Base-by-base conservation (phyloP, 64 coral and sea anemone genomes). In the Stichodactyla helianthus region DNA sequence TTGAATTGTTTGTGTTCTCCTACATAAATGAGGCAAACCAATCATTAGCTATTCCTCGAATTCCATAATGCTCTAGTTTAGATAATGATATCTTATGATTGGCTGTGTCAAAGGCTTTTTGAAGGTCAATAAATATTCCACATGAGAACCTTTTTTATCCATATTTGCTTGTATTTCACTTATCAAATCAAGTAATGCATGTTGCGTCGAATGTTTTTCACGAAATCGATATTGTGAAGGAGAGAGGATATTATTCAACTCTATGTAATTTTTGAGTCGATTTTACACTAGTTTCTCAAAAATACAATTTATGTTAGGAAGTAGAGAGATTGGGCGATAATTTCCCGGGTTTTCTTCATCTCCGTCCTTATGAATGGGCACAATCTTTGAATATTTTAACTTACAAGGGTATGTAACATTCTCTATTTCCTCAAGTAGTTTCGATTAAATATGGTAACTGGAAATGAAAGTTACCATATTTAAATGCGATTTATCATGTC, bases 51-150 rank as follows among this genome's bases (percentile, higher is more conserved):
- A 71, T 20, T 12, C 85, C 85, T 54, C 85, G 17, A 51, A 86
- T 53, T 52, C 63, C 85, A 31, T 86, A 86, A 17, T 53, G 20
- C 23, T 71, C 35, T 18, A 86, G 28, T 86, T 86, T 74, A 2
- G 50, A n/a, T 68, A 86, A 52, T 52, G 71, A 22, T 19, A 86
- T 86, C 14, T 28, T 11, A 23, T 53, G 85, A 60, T 86, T 55
- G 23, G 71, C 85, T 20, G 85, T 86, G 71, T 86, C 83, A 58
- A 86, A 86, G 14, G 85, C 85, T 86, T 86, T 86, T 51, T 86
- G 62, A 18, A 86, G 51, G 28, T 86, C 85, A 4, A 86, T 68
- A 58, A 86, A 86, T 28, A 86, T 86, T 52, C 60, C 63, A 74
- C 85, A 86, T n/a, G n/a, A n/a, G n/a, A n/a, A n/a, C n/a, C n/a